Conservation (phyloP, 2,888 invertebrate species). For the Acronicta alni region DNA sequence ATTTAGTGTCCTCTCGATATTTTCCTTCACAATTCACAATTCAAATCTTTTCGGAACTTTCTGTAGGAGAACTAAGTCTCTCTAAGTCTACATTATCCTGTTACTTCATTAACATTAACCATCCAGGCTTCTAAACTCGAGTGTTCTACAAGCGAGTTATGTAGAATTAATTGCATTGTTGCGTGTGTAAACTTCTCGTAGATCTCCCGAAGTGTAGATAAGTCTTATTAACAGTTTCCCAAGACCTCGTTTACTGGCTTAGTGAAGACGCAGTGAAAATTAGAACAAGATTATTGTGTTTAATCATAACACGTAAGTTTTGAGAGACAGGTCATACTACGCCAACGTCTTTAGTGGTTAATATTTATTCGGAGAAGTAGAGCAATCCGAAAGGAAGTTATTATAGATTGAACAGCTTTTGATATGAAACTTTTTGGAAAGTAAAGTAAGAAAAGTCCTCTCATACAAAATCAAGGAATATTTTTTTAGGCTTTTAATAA, state of each 20-base stretch:
- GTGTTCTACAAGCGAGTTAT: not conserved
- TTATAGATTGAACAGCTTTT: too few relatives aligned
- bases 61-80: too few relatives aligned
- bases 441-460: too few relatives aligned
- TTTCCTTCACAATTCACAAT: too few relatives aligned
- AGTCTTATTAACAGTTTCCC: constrained; percentile 28
- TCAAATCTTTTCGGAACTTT: too few relatives aligned
- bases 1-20: too few relatives aligned
- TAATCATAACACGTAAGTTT: not conserved
- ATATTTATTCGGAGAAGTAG: too few relatives aligned
- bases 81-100: not conserved
- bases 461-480: too few relatives aligned
- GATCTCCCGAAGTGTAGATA: constrained; percentile 3
- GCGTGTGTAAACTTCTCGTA: constrained; percentile 3
- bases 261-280: constrained; percentile 8
- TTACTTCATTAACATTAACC: constrained; percentile 1
- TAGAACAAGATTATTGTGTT: constrained; percentile 1
- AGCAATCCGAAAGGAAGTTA: too few relatives aligned
- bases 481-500: too few relatives aligned
- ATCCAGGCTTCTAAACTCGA: constrained; percentile 1
- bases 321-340: not conserved
- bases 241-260: constrained; percentile 12
- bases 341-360: not conserved
- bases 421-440: too few relatives aligned
- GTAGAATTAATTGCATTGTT: constrained; percentile 27